Evolutionary conservation across 1,140 invertebrate genomes (phyloP).

Genomic region (Halictus rubicundus): DNA sequence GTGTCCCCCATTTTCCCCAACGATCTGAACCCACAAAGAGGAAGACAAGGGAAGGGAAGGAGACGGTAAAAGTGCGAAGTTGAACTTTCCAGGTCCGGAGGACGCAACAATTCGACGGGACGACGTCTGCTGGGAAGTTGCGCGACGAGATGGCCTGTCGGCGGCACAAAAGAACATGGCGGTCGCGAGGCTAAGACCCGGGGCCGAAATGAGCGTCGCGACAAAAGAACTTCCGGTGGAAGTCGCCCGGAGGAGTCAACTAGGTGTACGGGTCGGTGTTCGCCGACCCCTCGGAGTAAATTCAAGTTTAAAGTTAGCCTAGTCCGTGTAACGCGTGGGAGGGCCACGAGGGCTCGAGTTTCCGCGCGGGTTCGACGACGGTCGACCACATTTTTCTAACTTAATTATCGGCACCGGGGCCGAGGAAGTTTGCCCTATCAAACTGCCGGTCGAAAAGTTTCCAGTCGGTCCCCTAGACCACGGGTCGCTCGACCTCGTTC

Average conservation of each 20-base stretch:
- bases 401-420: slow-evolving; percentile 73
- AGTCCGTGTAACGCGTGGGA: slow-evolving; percentile 25
- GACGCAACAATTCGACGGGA: no score
- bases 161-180: background rate
- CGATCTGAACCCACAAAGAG: no score
- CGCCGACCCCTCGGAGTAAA: slow-evolving; percentile 50
- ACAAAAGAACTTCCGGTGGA: slow-evolving; percentile 53
- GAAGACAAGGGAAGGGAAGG: no score
- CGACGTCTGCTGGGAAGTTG: no score
- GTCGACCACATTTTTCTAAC: slow-evolving; percentile 73
- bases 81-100: no score
- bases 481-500: slow-evolving; percentile 44
- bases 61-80: no score
- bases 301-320: slow-evolving; percentile 65
- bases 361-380: slow-evolving; percentile 62
- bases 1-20: no score
- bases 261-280: slow-evolving; percentile 42
- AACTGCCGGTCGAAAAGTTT: slow-evolving; percentile 63
- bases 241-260: slow-evolving; percentile 55
- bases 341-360: slow-evolving; percentile 46
- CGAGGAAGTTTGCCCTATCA: slow-evolving; percentile 64
- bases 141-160: background rate
- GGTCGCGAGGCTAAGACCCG: background rate
- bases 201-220: slow-evolving; percentile 38
- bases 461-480: slow-evolving; percentile 61